Evolutionary conservation across 30 jellyfish, hydroid and myxozoan species (phyloP), one percentile per base, ranked within the genome.

Genomic region (Turritopsis rubra): DNA sequence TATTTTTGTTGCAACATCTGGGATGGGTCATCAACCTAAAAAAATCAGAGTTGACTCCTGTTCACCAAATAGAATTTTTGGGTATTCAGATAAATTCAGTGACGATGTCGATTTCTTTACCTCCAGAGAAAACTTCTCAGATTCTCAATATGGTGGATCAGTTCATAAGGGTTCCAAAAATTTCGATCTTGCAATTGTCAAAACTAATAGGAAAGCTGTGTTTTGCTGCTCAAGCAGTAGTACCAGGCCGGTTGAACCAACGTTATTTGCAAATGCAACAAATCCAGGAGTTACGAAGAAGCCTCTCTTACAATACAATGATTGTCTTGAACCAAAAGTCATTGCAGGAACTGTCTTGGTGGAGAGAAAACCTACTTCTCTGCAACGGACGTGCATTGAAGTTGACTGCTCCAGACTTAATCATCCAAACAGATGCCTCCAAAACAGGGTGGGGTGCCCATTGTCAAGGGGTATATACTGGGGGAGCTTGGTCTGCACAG

Each of bases 391-490:
- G 53, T 0, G 3, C 71, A 0, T 0, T 74, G 1, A 29, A 0
- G 60, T 0, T 1, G 41, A 0, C 71, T 74, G 54, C 52, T 23
- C 7, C 82, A 1, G 7, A 74, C 1, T 0, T 0, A 21, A 0
- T 1, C 9, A 74, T 74, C 4, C 65, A 26, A 1, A 24, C 82
- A 74, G 82, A 74, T 3, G 82, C 82, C 4, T 74, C 82, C 71
- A 0, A 23, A 1, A 29, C 26, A 1, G 82, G 54, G 72, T 74
- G 82, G 82, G 82, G 82, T 0, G 82, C 82, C 28, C 65, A 1
- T 1, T 24, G 65, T 74, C 65, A 26, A 3, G 65, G 82, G 1
- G 71, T 26, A 23, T 24, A 27, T 27, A 68, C 85, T 26, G 53
- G 77, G 79, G 54, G 30, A 29, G 1, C 1, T 0, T 74, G 82